A percentile compares a stretch with the other conserved stretches of the same genome.
phyloP scores from a whole-genome alignment of 1,140 invertebrate species.

The Eueides isabella region DNA sequence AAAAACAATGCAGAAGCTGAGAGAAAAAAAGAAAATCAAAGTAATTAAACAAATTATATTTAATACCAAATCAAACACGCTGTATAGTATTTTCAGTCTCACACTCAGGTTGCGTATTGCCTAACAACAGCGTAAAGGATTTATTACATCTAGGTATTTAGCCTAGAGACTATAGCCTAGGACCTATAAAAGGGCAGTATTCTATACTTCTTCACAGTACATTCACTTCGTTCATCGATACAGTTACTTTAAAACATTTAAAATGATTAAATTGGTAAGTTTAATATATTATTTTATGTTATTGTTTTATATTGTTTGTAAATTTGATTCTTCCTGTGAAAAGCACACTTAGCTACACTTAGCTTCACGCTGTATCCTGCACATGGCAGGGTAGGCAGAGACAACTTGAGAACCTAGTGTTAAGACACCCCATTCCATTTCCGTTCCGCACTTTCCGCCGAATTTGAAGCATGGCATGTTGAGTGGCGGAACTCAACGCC shows the following conservation, averaged over 20 bases:
- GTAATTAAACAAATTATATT: background rate
- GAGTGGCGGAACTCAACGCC: too few species aligned
- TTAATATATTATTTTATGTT: constrained; percentile 28
- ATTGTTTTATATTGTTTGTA: too few species aligned
- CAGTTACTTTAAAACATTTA: constrained; percentile 43
- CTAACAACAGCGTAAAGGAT: constrained; percentile 57
- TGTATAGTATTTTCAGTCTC: constrained; percentile 36
- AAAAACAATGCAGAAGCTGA: too few species aligned
- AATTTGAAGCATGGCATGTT: too few species aligned
- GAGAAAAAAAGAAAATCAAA: background rate
- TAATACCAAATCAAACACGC: constrained; percentile 5
- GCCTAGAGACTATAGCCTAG: constrained; percentile 57
- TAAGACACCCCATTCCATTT: too few species aligned
- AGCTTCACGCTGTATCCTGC: too few species aligned
- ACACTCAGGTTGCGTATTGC: constrained; percentile 61
- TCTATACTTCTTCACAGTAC: constrained; percentile 51
- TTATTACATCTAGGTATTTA: constrained; percentile 60
- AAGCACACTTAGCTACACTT: too few species aligned
- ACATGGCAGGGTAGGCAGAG: too few species aligned
- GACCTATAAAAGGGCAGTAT: constrained; percentile 71
- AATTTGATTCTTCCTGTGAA: too few species aligned
- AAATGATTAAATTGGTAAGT: constrained; percentile 69
- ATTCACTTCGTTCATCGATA: constrained; percentile 35
- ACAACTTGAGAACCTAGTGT: too few species aligned
- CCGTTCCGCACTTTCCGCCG: too few species aligned